These are phyloP conservation scores for Margarornis squamiger DNA, from an alignment of 2,797 vertebrate species.

Conservation along the genomic window DNA sequence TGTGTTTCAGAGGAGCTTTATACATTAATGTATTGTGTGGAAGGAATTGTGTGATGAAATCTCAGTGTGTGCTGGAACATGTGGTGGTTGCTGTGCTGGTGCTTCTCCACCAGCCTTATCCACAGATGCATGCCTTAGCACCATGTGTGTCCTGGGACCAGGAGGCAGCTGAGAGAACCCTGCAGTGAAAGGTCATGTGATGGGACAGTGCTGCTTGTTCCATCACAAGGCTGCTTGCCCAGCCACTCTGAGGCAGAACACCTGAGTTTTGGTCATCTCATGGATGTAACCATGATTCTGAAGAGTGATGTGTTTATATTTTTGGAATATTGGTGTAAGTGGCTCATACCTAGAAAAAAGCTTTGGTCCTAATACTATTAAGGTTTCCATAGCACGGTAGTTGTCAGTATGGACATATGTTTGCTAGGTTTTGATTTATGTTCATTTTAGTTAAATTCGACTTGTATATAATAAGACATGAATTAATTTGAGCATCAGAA, in stretches of 20 bases:
- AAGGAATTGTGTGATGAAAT: background rate
- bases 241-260: background rate
- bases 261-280: background rate
- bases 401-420: background rate
- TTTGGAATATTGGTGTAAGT: background rate
- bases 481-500: background rate
- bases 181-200: rapidly evolving
- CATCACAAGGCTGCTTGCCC: background rate
- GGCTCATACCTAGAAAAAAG: background rate
- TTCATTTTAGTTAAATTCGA: background rate
- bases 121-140: background rate
- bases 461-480: background rate
- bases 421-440: background rate
- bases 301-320: background rate
- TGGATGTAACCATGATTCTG: background rate
- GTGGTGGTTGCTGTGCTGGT: rapidly evolving
- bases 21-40: background rate
- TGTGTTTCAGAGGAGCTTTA: background rate
- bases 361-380: background rate
- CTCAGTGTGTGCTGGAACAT: background rate
- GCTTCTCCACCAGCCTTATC: rapidly evolving
- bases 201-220: background rate
- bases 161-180: too few species aligned
- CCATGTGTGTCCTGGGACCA: rapidly evolving
- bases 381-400: background rate